phyloP scores from a whole-genome alignment of 2,888 invertebrate genomes.

The Volucella bombylans region DNA sequence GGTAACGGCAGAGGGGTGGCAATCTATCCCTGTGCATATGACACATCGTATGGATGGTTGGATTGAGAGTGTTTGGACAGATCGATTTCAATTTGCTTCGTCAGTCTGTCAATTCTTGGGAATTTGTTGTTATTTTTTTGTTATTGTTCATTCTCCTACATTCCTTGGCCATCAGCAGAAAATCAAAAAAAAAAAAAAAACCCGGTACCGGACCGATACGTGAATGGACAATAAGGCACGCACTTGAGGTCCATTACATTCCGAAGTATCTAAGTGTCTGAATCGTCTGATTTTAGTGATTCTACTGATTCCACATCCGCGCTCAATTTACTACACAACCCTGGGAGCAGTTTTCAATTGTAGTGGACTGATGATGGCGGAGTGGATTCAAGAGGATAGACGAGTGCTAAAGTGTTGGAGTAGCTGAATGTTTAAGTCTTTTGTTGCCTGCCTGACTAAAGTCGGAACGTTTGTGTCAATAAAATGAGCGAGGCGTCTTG shows the following conservation, averaged over 20 bases:
- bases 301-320: conserved; percentile 48
- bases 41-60: conserved; percentile 44
- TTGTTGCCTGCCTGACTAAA: conserved; percentile 14
- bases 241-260: conserved; percentile 57
- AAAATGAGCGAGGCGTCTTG: conserved; percentile 52
- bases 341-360: conserved; percentile 18
- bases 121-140: conserved; percentile 22
- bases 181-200: background rate
- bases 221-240: conserved; percentile 50
- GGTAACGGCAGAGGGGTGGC: background rate
- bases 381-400: too few relatives aligned
- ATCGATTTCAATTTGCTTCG: conserved; percentile 54
- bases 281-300: background rate
- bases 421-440: background rate
- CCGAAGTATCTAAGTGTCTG: conserved; percentile 3
- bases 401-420: too few relatives aligned
- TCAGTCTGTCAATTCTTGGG: conserved; percentile 24
- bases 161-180: conserved; percentile 28
- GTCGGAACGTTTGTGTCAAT: conserved; percentile 57
- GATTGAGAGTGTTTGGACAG: conserved; percentile 49
- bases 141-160: background rate
- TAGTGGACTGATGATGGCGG: background rate
- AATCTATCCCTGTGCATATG: conserved; percentile 26
- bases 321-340: conserved; percentile 18
- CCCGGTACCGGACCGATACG: too few relatives aligned